A percentile compares a stretch with the other conserved stretches of the same genome.
Evolutionary conservation across 2,113 vertebrate species (phyloP).

Genomic region (Salvelinus alpinus): DNA sequence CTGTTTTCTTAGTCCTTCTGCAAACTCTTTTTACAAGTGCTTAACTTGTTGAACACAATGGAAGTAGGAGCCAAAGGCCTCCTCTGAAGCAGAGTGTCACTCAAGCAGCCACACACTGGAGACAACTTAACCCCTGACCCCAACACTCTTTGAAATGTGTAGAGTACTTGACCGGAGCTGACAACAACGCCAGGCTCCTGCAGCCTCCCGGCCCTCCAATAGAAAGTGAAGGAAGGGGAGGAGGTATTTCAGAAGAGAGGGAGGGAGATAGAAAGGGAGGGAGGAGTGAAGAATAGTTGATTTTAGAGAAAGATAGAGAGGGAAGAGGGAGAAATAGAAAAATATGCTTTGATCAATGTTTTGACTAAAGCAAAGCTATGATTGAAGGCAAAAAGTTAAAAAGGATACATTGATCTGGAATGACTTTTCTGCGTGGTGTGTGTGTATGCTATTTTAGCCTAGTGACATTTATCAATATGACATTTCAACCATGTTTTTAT

Average conservation of each 20-base stretch:
- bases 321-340: background rate
- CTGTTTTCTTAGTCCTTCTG: conserved; percentile 72
- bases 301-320: conserved; percentile 3
- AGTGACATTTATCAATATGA: background rate
- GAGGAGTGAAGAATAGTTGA: background rate
- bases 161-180: conserved; percentile 76
- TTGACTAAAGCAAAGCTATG: background rate
- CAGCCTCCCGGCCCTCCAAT: conserved; percentile 56
- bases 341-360: background rate
- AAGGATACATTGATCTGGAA: background rate
- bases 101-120: conserved; percentile 78
- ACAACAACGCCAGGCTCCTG: conserved; percentile 71
- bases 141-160: conserved; percentile 77
- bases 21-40: conserved; percentile 77
- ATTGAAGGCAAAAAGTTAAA: background rate
- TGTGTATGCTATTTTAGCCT: background rate
- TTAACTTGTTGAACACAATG: conserved; percentile 81
- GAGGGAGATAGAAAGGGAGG: conserved; percentile 21
- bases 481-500: background rate
- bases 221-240: conserved; percentile 62
- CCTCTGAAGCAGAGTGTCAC: conserved; percentile 71
- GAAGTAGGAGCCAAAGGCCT: conserved; percentile 61
- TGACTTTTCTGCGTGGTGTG: background rate
- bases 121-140: conserved; percentile 82
- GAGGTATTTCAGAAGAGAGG: conserved; percentile 18